Base-by-base conservation (phyloP, 2,113 vertebrate genomes). In the Oncorhynchus tshawytscha region DNA sequence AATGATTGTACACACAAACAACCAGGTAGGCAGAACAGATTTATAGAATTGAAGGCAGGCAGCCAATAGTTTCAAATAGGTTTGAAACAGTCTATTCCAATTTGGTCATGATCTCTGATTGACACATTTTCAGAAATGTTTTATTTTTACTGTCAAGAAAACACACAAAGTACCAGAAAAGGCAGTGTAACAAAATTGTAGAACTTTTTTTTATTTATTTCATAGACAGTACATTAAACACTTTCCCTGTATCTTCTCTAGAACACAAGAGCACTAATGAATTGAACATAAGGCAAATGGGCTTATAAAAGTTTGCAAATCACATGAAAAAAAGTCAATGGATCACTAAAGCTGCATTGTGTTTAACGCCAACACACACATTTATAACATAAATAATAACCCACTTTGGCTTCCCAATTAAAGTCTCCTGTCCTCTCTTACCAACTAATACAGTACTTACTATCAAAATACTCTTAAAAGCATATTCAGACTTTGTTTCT, bases 261-360 rank as follows among this genome's bases (percentile, higher is more conserved):
- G 16, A 83, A 83, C 71, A 78, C 78, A 78, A 85, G 76, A 90
- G 81, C 84, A 91, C 86, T 80, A 86, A 91, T 83, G 65, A 87
- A 70, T 82, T 72, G 67, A 81, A 88, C 88, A 90, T 87, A 92
- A 88, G 89, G 90, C 88, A 87, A 85, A 86, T 73, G 81, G 72
- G 59, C 77, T 77, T 77, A 81, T 82, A 72, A 88, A 62, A 73
- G 59, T 54, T 80, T 88, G 64, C 75, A 76, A 77, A 70, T 81
- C 48, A 22, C 76, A 82, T 81, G 77, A 82, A 72, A 8, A 84
- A 31, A 15, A 68, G 31, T 3, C 45, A 18, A n/a, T 68, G 74
- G 67, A 91, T 86, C 88, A 89, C 82, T 59, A 84, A 83, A 86
- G 73, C 74, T 76, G 85, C 82, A 79, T 85, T 72, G 84, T 73